Percentiles rank a stretch among this genome's conserved stretches.
These are phyloP conservation scores for Sinella curviseta DNA, from an alignment of 1,140 invertebrate genomes.

Conservation along the genomic window DNA sequence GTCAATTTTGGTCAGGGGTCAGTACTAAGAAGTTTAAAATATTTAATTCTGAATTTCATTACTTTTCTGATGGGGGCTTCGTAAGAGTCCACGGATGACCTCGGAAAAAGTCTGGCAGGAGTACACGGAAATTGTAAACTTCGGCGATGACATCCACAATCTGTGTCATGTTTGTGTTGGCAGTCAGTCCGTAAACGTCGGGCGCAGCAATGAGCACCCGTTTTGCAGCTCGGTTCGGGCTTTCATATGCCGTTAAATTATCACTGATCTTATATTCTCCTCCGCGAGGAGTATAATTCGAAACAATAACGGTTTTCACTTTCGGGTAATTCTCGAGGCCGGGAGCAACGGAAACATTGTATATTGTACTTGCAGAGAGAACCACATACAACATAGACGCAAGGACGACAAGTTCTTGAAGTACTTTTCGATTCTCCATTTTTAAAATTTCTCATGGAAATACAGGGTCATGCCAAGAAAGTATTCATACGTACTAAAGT, in stretches of 20 bases:
- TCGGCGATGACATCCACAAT: constrained; percentile 41
- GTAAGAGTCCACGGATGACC: constrained; percentile 14
- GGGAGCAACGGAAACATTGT: background rate
- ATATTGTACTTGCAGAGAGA: background rate
- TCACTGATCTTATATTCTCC: constrained; percentile 5
- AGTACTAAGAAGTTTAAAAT: no score
- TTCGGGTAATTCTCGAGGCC: constrained; percentile 28
- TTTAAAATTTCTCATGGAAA: no score
- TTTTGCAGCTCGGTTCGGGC: background rate
- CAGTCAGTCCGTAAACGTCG: constrained; percentile 40
- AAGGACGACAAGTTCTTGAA: constrained; percentile 1
- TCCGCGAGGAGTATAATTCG: constrained; percentile 34
- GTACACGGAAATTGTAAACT: constrained; percentile 34
- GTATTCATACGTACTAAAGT: no score
- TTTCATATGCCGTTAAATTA: constrained; percentile 37
- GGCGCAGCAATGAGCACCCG: constrained; percentile 37
- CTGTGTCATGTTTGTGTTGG: constrained; percentile 25
- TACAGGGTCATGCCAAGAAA: no score
- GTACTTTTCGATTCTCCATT: no score
- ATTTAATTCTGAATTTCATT: background rate
- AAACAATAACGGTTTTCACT: constrained; percentile 3
- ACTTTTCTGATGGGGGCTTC: constrained; percentile 25
- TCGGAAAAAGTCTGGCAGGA: constrained; percentile 45
- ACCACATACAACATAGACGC: background rate
- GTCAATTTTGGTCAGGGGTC: no score